Conservation (phyloP, 2,113 vertebrate genomes). For the Eudyptes chrysolophus region DNA sequence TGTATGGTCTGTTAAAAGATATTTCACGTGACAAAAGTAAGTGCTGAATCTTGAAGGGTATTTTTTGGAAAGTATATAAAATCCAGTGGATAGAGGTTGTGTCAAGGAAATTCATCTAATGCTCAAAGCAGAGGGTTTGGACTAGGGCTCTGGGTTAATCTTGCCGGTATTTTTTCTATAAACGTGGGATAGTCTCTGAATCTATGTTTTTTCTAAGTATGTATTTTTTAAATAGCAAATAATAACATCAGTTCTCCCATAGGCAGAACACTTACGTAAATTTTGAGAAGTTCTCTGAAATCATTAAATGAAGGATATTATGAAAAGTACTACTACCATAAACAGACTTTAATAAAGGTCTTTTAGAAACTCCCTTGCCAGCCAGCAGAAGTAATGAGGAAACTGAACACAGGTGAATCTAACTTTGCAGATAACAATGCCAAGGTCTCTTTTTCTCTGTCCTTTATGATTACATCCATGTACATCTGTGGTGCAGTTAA, state of each 20-base stretch:
- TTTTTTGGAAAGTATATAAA: neutral
- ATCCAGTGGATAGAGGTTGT: neutral
- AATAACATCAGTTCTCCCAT: neutral
- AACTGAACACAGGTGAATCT: neutral
- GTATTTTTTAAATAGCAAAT: neutral
- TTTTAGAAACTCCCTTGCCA: neutral
- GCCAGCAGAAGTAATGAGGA: neutral
- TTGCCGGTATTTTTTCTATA: neutral
- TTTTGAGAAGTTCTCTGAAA: neutral
- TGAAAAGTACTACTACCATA: neutral
- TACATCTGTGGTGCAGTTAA: neutral
- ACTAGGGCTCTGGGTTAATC: neutral
- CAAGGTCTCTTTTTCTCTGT: neutral
- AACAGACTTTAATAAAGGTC: neutral
- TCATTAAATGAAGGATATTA: neutral
- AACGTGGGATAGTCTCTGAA: neutral
- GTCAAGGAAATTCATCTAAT: neutral
- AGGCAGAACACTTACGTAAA: neutral
- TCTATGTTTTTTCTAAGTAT: neutral
- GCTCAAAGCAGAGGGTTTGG: neutral
- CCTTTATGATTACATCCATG: neutral
- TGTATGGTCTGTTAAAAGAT: neutral
- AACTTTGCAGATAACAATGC: neutral
- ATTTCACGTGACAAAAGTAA: neutral
- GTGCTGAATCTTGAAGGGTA: neutral